A percentile compares a stretch with the other conserved stretches of the same genome.
phyloP scores from a whole-genome alignment of 2,888 invertebrate species.

The Tachina fera region DNA sequence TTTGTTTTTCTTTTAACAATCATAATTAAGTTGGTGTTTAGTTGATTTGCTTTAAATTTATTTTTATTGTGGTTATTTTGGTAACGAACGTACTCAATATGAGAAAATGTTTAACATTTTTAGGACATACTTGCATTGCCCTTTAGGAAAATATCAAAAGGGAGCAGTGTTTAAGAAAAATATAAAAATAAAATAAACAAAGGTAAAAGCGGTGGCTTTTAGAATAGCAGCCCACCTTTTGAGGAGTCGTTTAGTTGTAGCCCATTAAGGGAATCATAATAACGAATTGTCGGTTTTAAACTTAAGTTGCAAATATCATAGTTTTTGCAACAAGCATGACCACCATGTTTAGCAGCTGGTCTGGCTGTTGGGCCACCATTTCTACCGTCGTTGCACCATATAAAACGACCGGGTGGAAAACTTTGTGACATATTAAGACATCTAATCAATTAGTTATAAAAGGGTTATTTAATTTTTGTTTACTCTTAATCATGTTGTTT shows the following conservation, averaged over 20 bases:
- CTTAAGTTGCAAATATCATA: slow-evolving; percentile 82
- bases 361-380: slow-evolving; percentile 81
- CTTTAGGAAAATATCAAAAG: slow-evolving; percentile 54
- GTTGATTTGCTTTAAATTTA: slow-evolving; percentile 36
- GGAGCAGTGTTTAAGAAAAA: slow-evolving; percentile 56
- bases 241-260: slow-evolving; percentile 67
- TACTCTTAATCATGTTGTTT: slow-evolving; percentile 35
- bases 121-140: slow-evolving; percentile 64
- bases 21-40: slow-evolving; percentile 44
- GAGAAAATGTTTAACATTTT: slow-evolving; percentile 56
- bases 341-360: slow-evolving; percentile 80
- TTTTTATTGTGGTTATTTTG: slow-evolving; percentile 47
- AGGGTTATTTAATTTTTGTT: slow-evolving; percentile 21
- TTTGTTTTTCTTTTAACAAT: slow-evolving; percentile 44
- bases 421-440: slow-evolving; percentile 81
- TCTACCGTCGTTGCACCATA: slow-evolving; percentile 82
- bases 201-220: slow-evolving; percentile 68
- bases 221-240: slow-evolving; percentile 67
- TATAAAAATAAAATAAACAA: slow-evolving; percentile 46
- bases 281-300: slow-evolving; percentile 82
- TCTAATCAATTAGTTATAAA: slow-evolving; percentile 73
- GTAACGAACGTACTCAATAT: slow-evolving; percentile 53
- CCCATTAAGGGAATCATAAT: slow-evolving; percentile 76
- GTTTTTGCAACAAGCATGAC: slow-evolving; percentile 81
- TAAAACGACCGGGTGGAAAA: slow-evolving; percentile 82